Evolutionary conservation across 2,797 vertebrate genomes (phyloP).

Genomic region (Thripadectes ignobilis): DNA sequence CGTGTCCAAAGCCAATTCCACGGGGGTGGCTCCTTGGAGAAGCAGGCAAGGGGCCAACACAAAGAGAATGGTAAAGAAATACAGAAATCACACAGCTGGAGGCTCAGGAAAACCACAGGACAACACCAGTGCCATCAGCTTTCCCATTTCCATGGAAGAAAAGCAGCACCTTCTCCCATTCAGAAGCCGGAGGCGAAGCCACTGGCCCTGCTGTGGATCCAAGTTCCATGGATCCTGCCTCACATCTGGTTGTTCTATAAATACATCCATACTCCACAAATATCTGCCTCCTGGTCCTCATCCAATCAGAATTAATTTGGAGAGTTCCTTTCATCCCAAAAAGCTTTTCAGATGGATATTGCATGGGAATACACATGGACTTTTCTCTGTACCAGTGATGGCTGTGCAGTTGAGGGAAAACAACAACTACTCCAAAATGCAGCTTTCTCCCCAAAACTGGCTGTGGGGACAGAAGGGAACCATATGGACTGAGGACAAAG

Average conservation of each 20-base stretch:
- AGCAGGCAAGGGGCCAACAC: conserved; percentile 11
- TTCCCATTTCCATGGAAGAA: neutral
- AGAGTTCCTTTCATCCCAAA: conserved; percentile 33
- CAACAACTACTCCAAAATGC: neutral
- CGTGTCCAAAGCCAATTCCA: neutral
- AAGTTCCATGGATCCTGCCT: neutral
- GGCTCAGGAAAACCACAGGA: neutral
- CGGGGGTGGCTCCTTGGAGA: neutral
- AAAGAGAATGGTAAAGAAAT: conserved; percentile 49
- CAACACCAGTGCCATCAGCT: neutral
- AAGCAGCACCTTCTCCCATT: neutral
- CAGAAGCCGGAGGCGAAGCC: rapidly evolving
- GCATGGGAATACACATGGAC: rapidly evolving
- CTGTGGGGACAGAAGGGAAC: neutral
- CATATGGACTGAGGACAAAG: neutral
- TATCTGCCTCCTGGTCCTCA: conserved; percentile 2
- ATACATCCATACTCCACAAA: neutral
- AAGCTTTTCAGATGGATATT: neutral
- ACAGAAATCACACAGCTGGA: neutral
- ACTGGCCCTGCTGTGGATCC: neutral
- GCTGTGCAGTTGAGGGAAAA: neutral
- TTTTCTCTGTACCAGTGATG: neutral
- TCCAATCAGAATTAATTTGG: neutral
- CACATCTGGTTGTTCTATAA: conserved; percentile 23
- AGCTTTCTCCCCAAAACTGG: neutral